Evolutionary conservation across 2,797 vertebrate species (phyloP), one percentile per base, ranked within the genome.

Genomic region (Stomatorhinus walkeri): DNA sequence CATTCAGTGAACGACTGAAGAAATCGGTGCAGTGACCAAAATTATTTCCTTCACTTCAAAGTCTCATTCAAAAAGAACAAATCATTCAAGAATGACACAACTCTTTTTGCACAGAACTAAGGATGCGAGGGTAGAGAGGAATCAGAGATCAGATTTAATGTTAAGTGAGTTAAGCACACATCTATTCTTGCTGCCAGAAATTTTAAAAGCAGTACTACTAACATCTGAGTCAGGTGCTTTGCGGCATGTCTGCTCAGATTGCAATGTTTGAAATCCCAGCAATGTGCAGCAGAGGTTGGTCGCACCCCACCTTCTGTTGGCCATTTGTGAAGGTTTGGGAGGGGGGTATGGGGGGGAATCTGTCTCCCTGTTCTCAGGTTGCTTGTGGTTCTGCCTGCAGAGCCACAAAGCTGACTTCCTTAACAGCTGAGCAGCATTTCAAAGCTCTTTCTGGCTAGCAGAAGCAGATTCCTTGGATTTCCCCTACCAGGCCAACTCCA

Each of bases 341-440:
- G 64, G 64, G 28, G 2, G 32, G 12, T 49, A 14, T n/a, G 5
- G 22, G 1, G 12, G 43, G 7, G 0, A 8, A 48, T 36, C 28
- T 36, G 64, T 72, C 72, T 46, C 72, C 72, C 72, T 46, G 16
- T 79, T 79, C 72, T 79, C 72, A 43, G 40, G 19, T 40, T 79
- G 72, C 40, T 79, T 79, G 36, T 19, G 19, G 19, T 43, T n/a
- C 72, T n/a, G 36, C 5, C 72, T 46, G 36, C 36, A 40, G 28
- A 76, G 68, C 32, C 72, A 76, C 40, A 79, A 79, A 36, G 64
- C 28, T 36, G 40, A 40, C 24, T 51, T 85, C 83, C 83, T 85
- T 49, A 85, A 85, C 83, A 85, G 83, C 83, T 85, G 83, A 85
- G 83, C 83, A 51, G 10, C 24, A 51, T 51, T 85, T 85, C n/a